Evolutionary conservation across 1,140 invertebrate species (phyloP), one percentile per base, ranked within the genome.

Genomic region (Papilio glaucus): DNA sequence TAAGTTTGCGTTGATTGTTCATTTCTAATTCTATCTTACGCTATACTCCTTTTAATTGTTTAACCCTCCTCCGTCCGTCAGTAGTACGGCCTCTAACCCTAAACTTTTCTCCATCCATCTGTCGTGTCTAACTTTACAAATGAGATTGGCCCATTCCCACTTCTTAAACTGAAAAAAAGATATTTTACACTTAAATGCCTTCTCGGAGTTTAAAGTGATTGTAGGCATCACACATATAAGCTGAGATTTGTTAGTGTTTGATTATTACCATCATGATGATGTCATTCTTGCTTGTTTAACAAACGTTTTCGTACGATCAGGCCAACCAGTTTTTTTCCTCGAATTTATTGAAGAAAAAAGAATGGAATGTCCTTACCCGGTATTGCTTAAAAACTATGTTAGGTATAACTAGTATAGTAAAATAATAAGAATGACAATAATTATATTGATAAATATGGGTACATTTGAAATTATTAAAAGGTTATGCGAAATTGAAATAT

Each of bases 191-290:
- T 13, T 6, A 13, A 5, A 57, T 1, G 24, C 10, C 0, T 57
- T 57, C 49, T 57, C 10, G n/a, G 49, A 57, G 49, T 57, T 24
- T 12, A 57, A 26, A n/a, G 33, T 24, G n/a, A 5, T 24, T 24
- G 37, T 65, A 65, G 62, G 62, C 62, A 65, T 39, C 7, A 39
- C 7, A n/a, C 15, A 18, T 24, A 12, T n/a, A 12, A 24, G 29
- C 37, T 65, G 29, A 37, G 62, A 65, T 39, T 65, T 65, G n/a
- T 65, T 65, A 65, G 9, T 65, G 37, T 65, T 38, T 65, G 62
- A 65, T 21, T 65, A 37, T 65, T 65, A 21, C 61, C n/a, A 15
- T 15, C 45, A 2, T 10, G 37, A 65, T 65, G 62, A 65, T 65
- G 62, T 65, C 62, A 65, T 65, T 12, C 8, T 65, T 53, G 45